Evolutionary conservation across 2,797 vertebrate genomes (phyloP).

Genomic region (Sebastes kiyomatsui): DNA sequence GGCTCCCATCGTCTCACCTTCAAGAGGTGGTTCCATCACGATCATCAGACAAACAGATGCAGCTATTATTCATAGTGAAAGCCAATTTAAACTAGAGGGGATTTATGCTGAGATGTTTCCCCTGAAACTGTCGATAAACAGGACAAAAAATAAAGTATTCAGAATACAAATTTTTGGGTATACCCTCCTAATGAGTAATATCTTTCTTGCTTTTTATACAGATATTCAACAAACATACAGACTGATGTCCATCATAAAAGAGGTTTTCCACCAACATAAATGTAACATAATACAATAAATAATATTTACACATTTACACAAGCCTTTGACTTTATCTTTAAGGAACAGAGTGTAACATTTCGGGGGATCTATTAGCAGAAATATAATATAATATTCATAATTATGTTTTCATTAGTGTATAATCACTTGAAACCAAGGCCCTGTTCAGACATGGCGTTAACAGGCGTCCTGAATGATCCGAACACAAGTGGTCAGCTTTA

Average conservation of each 20-base stretch:
- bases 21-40: neutral
- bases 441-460: too few species aligned
- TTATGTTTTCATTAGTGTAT: too few species aligned
- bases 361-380: too few species aligned
- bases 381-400: too few species aligned
- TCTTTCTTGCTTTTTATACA: neutral
- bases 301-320: neutral
- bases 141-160: neutral
- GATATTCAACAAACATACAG: neutral
- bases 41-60: neutral
- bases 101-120: neutral
- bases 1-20: conserved; percentile 5
- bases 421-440: too few species aligned
- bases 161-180: neutral
- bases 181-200: neutral
- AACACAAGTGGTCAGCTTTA: too few species aligned
- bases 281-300: neutral
- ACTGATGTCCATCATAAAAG: neutral
- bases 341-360: neutral
- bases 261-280: neutral
- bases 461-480: too few species aligned
- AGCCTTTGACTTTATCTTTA: neutral
- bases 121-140: neutral
- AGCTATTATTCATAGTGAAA: neutral
- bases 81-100: too few species aligned